Evolutionary conservation across 92 coral and sea anemone species (phyloP), one percentile per base, ranked within the genome.

Genomic region (Umimayanthus kanabou): DNA sequence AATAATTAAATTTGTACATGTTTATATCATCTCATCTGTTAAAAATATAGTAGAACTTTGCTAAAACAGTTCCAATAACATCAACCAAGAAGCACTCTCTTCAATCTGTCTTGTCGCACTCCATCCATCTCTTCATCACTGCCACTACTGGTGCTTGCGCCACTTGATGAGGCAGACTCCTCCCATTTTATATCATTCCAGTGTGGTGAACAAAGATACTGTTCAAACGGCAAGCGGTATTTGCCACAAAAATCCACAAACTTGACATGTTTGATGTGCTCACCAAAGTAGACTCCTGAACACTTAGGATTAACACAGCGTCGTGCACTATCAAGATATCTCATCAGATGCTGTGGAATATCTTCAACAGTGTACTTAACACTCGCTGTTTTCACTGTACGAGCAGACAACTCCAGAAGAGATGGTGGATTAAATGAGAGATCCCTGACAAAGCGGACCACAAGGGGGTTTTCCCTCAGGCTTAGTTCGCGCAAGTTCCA

Each of bases 191-290:
- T 89, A 39, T 97, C 95, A 85, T 93, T 96, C 29, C 90, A 96
- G 89, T 97, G 99, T 4, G 99, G 98, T 43, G 99, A 97, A 43
- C 99, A 97, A 28, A 97, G 94, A 88, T 91, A 97, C 83, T 97
- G 99, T 86, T 97, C 99, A 73, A 97, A 91, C 23, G 99, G 99
- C 43, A 97, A 91, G 8, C 99, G 93, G 87, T 97, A 97, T 76
- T 97, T 97, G 47, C 99, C 99, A 67, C 99, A 97, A 78, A 97
- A 97, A 88, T 97, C 99, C 39, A 95, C 98, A 92, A 97, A 97
- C 92, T 94, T 95, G n/a, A 97, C 95, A 88, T 94, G 94, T 43
- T 93, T 85, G 55, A 97, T 93, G 23, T 98, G 92, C 23, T 98
- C 91, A 81, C 96, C 97, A 94, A 97, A 97, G 87, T 93, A 97